Evolutionary conservation across 2,113 vertebrate genomes (phyloP), one percentile per base, ranked within the genome.

Genomic region (Bubo bubo): DNA sequence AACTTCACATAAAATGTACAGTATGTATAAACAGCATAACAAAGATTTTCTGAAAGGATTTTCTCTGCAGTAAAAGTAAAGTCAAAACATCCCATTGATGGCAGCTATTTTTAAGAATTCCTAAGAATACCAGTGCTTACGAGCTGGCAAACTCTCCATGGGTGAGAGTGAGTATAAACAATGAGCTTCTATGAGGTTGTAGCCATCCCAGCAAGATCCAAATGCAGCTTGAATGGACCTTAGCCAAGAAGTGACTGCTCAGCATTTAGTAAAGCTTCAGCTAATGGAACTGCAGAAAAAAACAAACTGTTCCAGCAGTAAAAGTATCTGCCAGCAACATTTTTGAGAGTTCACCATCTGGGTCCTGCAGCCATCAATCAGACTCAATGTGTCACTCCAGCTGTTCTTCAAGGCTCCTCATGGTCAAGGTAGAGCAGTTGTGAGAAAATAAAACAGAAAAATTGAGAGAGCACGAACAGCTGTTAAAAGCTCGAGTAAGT

Each of bases 321-420:
- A 74, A 96, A 95, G 59, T 83, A 90, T 94, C 55, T 93, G 92
- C 79, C 91, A 97, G 76, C 35, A 96, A 67, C 58, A 56, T 92
- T 97, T 97, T 74, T 91, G 90, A 67, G 94, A 95, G 85, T 95
- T 96, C 81, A 95, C 96, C 89, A 96, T 93, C 95, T 97, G 96
- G 73, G 71, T 93, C 71, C 66, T 85, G 77, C 84, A 94, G 75
- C 43, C 81, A 91, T 96, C 79, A 89, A 21, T 96, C 92, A 94
- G 76, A 79, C 47, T 52, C 84, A 88, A 7, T 90, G 79, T 97
- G 89, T 93, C 92, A 77, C 55, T 88, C 91, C 89, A 93, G 86
- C 86, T 96, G 87, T 84, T 92, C 68, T 95, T 93, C 81, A 95
- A 87, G 85, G 82, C 53, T 96, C 53, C 85, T 95, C 5, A 0